Conservation (phyloP, 53 echinoderm and acorn worm genomes). For the Holothuria leucospilota region DNA sequence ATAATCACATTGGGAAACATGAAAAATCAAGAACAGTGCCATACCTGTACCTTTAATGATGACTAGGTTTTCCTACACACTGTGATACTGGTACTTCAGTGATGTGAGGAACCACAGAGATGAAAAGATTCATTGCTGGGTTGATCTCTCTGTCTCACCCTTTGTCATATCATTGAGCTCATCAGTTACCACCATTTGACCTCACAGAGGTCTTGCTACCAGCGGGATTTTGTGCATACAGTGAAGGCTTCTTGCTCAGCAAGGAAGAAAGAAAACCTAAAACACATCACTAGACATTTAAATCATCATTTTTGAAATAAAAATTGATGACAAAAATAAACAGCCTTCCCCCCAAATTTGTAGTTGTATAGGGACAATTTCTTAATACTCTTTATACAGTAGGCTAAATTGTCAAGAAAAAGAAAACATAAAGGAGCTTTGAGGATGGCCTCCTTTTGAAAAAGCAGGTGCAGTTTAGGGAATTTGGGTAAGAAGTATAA, state of each 20-base stretch:
- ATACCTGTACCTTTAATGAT: too few species aligned
- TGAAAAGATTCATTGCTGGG: conserved; percentile 23
- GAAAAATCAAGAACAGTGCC: too few species aligned
- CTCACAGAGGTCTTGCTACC: not conserved
- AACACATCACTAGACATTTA: conserved; percentile 2
- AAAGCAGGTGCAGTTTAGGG: too few species aligned
- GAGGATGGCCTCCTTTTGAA: too few species aligned
- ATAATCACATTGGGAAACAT: too few species aligned
- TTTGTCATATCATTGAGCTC: not conserved
- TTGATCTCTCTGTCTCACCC: not conserved
- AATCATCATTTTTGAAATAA: conserved; percentile 9
- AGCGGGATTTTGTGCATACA: not conserved
- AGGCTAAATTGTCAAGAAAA: too few species aligned
- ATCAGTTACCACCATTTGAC: conserved; percentile 27
- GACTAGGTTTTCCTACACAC: too few species aligned
- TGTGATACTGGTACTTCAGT: too few species aligned
- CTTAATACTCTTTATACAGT: too few species aligned
- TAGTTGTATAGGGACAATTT: too few species aligned
- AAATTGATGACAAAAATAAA: conserved; percentile 30
- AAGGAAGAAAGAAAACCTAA: not conserved
- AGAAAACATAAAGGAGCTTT: too few species aligned
- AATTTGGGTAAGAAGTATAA: too few species aligned
- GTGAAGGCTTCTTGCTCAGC: not conserved
- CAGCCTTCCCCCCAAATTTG: not conserved
- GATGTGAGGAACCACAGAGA: not conserved